Evolutionary conservation across 2,888 invertebrate genomes (phyloP), one percentile per base, ranked within the genome.

Genomic region (Drosophila nr. perissopoda): DNA sequence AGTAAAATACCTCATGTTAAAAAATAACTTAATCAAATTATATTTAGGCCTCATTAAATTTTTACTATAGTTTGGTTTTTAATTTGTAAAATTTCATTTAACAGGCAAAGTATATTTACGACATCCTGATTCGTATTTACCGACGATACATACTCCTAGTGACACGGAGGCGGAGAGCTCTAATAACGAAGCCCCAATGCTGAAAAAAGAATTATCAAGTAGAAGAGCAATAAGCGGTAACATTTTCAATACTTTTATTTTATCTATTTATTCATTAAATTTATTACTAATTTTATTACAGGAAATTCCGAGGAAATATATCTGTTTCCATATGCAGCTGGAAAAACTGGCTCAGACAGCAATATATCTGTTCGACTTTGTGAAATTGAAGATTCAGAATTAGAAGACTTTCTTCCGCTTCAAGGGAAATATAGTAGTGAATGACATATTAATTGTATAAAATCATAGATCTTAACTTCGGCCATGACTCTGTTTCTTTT

Each of bases 351-450:
- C 76, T 97, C 97, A 86, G 96, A 96, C 93, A 97, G 98, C 93
- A 97, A 97, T 93, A 94, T 97, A 83, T 98, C 98, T 61, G 96
- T 97, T 61, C 96, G 96, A 92, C 94, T 98, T 78, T 98, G 98
- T 94, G 98, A 98, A 94, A 97, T 98, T 91, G 98, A 98, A 93
- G 97, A 97, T 93, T 96, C 97, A 53, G 97, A 97, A 92, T 95
- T 95, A 89, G 96, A 97, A 93, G 93, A 93, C 74, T 92, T 92
- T 72, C 83, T 91, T 64, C 92, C 91, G 36, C 72, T 69, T 52
- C 73, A 73, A 48, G 73, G 65, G 42, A 72, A 74, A 76, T 69
- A 74, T 67, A 73, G 66, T 79, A 76, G 61, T 83, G 79, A 90
- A 79, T 87, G 72, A 89, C 74, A 79, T 86, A 82, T 73, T 81